Base-by-base conservation (phyloP, 2,113 vertebrate species). In the Equus przewalskii region DNA sequence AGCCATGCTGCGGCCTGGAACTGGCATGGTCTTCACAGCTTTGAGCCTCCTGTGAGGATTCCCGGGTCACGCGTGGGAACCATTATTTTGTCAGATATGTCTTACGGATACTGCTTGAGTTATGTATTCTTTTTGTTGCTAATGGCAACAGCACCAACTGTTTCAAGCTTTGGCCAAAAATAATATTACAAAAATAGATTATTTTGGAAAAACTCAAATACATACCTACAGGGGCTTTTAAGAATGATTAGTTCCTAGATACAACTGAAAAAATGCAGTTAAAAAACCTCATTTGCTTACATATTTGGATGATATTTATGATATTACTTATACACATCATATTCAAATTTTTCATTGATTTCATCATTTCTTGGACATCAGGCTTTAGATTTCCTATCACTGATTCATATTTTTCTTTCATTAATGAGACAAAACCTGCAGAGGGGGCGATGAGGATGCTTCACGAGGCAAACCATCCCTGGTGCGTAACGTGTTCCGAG, bases 61-160 rank as follows among this genome's bases (percentile, higher is more conserved):
- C 26, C 7, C 78, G 16, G 46, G 8, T 62, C 64, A 98, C 99
- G 99, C 96, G 99, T 99, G 30, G 99, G 99, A 82, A 99, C 99
- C 91, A 99, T 97, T 98, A 99, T 99, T 98, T 99, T 99, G 98
- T 99, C 99, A 46, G n/a, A 99, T 98, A 98, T 99, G 99, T 89
- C 99, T 99, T 1, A 99, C 99, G 88, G 99, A 99, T 92, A 99
- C 99, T 46, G 99, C 99, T 98, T 99, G 99, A 97, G 99, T 99
- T 24, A 99, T 70, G 46, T 99, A 99, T 83, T 99, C 99, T 92
- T 99, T 98, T 99, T 98, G n/a, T 84, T 92, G 94, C 99, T 99
- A 36, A 99, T 96, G 11, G 99, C 98, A 97, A 99, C 99, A 56
- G 99, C 99, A 80, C 99, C 99, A 1, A 99, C 99, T 19, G 99